Base-by-base conservation (phyloP, 2,797 vertebrate species). In the Danio tinwini region DNA sequence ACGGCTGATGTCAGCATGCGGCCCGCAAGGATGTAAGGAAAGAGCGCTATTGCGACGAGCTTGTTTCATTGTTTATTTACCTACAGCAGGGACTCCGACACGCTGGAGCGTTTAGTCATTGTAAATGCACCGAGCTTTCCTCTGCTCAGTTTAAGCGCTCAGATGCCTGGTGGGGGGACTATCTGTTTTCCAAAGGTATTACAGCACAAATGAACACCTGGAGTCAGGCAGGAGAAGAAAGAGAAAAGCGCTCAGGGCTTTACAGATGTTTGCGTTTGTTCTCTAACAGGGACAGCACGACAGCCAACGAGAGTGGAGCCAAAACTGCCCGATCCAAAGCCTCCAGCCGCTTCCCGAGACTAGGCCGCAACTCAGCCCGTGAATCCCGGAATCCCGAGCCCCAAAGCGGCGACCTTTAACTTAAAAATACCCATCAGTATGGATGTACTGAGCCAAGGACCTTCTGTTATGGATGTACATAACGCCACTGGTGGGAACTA, bases 331-430 rank as follows among this genome's bases (percentile, higher is more conserved):
- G 91, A 47, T 93, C 95, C 6, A 96, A 93, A 86, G 94, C 87
- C 0, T 90, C 94, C 1, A 88, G 96, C 0, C 96, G 95, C 44
- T 98, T 98, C 86, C 93, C 97, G 49, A 94, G 93, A 81, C 93
- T 98, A 76, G 94, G 96, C 47, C 96, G 96, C 77, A 90, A 87
- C 77, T 94, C 94, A 14, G 93, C 92, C 0, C 91, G 94, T 82
- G 97, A 98, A 52, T 81, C 93, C 0, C 94, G 96, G 69, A 96
- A 93, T 44, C 92, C 95, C 19, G 97, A 99, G 71, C 98, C 98
- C 14, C 98, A 99, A 89, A 99, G 98, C 0, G 98, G 97, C 0
- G 98, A 99, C 86, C 97, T 99, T 85, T 98, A 95, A 96, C 85
- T 56, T 61, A 44, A 50, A 12, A 49, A 45, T 70, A 49, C 58